Evolutionary conservation across 64 coral and sea anemone species (phyloP).

Genomic region (Pocillopora damicornis): DNA sequence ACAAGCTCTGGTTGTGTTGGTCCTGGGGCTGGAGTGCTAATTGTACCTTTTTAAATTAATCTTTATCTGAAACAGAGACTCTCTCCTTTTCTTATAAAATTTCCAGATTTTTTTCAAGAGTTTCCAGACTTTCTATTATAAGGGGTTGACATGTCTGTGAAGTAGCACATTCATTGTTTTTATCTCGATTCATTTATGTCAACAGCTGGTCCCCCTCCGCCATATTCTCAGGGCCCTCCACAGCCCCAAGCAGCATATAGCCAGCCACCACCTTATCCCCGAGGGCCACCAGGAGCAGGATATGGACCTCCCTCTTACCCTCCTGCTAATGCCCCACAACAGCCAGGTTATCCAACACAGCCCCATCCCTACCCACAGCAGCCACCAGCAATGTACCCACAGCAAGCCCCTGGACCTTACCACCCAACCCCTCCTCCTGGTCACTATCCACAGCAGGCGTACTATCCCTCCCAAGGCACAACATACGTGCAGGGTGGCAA

Average conservation of each 20-base stretch:
- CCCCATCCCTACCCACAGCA: constrained; percentile 39
- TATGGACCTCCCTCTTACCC: constrained; percentile 43
- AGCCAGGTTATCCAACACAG: constrained; percentile 62
- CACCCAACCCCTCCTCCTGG: constrained; percentile 59
- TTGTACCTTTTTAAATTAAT: too few relatives aligned
- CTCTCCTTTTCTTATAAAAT: too few relatives aligned
- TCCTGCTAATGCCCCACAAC: constrained; percentile 37
- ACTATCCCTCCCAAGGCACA: constrained; percentile 55
- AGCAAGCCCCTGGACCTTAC: constrained; percentile 40
- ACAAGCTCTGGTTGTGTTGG: too few relatives aligned
- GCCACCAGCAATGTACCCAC: constrained; percentile 43
- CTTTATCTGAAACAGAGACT: too few relatives aligned
- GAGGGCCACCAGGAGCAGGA: constrained; percentile 44
- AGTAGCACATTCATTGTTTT: not conserved
- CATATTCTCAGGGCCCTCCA: constrained; percentile 25
- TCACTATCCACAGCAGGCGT: constrained; percentile 68
- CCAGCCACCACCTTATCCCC: constrained; percentile 57
- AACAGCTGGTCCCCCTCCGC: constrained; percentile 59
- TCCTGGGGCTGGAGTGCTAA: too few relatives aligned
- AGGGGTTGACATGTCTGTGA: too few relatives aligned
- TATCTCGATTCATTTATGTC: not conserved
- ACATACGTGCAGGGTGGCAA: constrained; percentile 51
- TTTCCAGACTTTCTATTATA: too few relatives aligned
- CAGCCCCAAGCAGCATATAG: constrained; percentile 46
- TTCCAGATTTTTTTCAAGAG: too few relatives aligned